Evolutionary conservation across 2,113 vertebrate species (phyloP).

Genomic region (Coracopsis vasa): DNA sequence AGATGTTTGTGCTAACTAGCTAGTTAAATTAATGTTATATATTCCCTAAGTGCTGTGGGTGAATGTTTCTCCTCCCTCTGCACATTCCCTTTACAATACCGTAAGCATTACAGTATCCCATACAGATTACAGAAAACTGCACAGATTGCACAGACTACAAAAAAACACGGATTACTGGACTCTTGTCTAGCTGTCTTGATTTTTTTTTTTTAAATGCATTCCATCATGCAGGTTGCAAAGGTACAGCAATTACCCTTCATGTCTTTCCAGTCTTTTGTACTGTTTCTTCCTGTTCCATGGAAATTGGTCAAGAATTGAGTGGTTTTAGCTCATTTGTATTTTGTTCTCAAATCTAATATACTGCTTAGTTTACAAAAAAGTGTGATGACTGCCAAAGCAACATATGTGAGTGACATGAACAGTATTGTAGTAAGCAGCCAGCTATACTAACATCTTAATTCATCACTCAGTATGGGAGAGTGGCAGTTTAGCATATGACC

Average conservation of each 20-base stretch:
- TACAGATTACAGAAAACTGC: background rate
- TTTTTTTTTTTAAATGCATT: background rate
- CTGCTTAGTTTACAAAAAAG: background rate
- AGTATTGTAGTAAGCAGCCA: slow-evolving; percentile 40
- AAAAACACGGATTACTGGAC: background rate
- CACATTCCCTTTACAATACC: background rate
- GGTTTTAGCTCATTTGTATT: background rate
- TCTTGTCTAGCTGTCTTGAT: background rate
- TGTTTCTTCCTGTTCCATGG: background rate
- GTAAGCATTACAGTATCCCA: background rate
- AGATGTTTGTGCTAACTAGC: background rate
- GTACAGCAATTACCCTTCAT: background rate
- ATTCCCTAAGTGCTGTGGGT: background rate
- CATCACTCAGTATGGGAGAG: background rate
- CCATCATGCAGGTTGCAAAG: background rate
- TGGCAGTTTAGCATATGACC: slow-evolving; percentile 44
- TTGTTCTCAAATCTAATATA: background rate
- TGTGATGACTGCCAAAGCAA: slow-evolving; percentile 5
- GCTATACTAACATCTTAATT: slow-evolving; percentile 1
- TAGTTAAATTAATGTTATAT: background rate
- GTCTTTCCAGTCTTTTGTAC: background rate
- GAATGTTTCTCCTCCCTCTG: background rate
- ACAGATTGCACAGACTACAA: background rate
- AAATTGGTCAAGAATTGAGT: background rate
- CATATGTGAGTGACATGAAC: slow-evolving; percentile 49